Evolutionary conservation across 2,113 vertebrate species (phyloP), one percentile per base, ranked within the genome.

Genomic region (Amazona vittata): DNA sequence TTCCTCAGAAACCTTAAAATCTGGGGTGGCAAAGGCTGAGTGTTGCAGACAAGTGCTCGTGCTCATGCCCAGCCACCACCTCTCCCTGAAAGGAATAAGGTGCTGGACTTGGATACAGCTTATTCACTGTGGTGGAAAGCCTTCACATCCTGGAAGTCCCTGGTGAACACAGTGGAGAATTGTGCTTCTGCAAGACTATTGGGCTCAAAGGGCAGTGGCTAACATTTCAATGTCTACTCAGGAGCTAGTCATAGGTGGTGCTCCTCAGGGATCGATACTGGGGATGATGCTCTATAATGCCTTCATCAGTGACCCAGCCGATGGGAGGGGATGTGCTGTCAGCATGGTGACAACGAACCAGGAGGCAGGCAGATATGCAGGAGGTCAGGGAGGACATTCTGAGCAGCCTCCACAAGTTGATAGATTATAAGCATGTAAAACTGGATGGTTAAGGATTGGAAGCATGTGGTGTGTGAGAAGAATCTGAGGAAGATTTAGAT

Each of bases 31-130:
- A 89, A 80, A 89, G 50, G 6, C 10, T 19, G 25, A 41, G 3
- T 60, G 14, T 47, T 60, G 62, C 25, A 83, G 59, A 14, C 0
- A 0, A 83, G 33, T 0, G 1, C 13, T 53, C 2, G 33, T 0
- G 1, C 15, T 55, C 3, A 0, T 41, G 39, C 55, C 55, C 5
- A 3, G 43, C 12, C 33, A 43, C 41, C 2, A 1, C 17, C 15
- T 67, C 37, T 68, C 35, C 78, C 39, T 62, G 18, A 11, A 39
- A 86, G 12, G 28, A 70, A 9, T 37, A 12, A 70, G 49, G 29
- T 44, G n/a, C 33, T 59, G 43, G 29, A 15, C 31, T 37, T 15
- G 7, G 22, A 12, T 88, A 87, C 35, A 46, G 10, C 50, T 73
- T 57, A 37, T 60, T 85, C 44, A 59, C 31, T 76, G 15, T 3